These are phyloP conservation scores for Steinernema feltiae DNA, from an alignment of 1,140 invertebrate species.

Conservation along the genomic window DNA sequence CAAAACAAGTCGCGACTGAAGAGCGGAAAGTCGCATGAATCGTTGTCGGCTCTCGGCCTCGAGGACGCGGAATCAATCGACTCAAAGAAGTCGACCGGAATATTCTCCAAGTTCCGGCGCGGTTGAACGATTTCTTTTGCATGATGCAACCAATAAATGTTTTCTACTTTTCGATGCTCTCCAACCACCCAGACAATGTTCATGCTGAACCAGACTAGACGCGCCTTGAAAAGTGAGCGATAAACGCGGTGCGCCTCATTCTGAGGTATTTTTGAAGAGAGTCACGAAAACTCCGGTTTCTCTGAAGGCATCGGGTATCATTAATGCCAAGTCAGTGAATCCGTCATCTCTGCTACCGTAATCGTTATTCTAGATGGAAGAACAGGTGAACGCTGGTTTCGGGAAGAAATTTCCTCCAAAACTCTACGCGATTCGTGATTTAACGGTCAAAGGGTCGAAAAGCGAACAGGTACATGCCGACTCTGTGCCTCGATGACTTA, in stretches of 20 bases:
- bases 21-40: conserved; percentile 4
- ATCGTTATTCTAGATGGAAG: conserved; percentile 3
- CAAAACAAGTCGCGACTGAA: conserved; percentile 7
- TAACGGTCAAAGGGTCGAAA: background rate
- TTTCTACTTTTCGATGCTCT: too few species aligned
- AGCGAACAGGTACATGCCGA: background rate
- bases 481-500: background rate
- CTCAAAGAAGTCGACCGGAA: background rate
- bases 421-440: background rate
- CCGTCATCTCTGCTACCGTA: too few species aligned
- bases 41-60: background rate
- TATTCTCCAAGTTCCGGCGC: background rate
- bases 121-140: too few species aligned
- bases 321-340: background rate
- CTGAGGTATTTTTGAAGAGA: too few species aligned
- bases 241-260: too few species aligned
- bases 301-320: background rate
- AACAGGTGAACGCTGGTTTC: background rate
- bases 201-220: too few species aligned
- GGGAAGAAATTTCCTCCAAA: background rate
- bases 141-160: too few species aligned
- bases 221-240: too few species aligned
- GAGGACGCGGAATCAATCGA: background rate
- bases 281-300: too few species aligned
- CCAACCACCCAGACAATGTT: too few species aligned